These are phyloP conservation scores for Scaptomyza hsui DNA, from an alignment of 1,140 invertebrate genomes.

Conservation along the genomic window DNA sequence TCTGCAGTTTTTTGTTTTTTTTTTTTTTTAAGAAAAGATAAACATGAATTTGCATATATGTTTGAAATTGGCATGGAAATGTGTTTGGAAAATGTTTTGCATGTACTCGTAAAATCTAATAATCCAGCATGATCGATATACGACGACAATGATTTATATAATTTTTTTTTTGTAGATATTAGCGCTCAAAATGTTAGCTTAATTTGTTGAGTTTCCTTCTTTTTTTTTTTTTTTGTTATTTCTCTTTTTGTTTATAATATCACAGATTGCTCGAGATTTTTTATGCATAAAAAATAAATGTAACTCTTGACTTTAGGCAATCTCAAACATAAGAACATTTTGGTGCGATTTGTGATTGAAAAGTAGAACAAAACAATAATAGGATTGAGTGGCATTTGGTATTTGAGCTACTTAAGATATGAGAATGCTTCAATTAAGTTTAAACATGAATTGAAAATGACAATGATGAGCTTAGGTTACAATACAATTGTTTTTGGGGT, in stretches of 20 bases:
- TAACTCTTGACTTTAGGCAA: slow-evolving; percentile 64
- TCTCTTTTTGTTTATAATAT: slow-evolving; percentile 72
- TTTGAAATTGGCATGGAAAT: slow-evolving; percentile 21
- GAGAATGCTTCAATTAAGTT: slow-evolving; percentile 27
- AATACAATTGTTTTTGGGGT: slow-evolving; percentile 33
- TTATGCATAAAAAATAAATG: slow-evolving; percentile 63
- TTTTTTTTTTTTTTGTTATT: slow-evolving; percentile 39
- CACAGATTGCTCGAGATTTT: slow-evolving; percentile 84
- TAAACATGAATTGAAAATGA: slow-evolving; percentile 59
- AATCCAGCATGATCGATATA: slow-evolving; percentile 23
- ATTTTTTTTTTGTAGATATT: slow-evolving; percentile 31
- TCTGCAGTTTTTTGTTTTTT: slow-evolving; percentile 41
- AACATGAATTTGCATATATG: slow-evolving; percentile 39
- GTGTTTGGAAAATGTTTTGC: slow-evolving; percentile 24
- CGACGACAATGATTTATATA: slow-evolving; percentile 28
- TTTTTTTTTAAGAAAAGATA: slow-evolving; percentile 41
- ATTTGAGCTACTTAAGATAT: slow-evolving; percentile 59
- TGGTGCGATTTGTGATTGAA: slow-evolving; percentile 13
- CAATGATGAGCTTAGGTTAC: slow-evolving; percentile 28
- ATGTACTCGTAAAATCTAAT: slow-evolving; percentile 13
- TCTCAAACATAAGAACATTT: slow-evolving; percentile 61
- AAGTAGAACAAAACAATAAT: slow-evolving; percentile 26
- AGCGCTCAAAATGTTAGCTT: slow-evolving; percentile 42
- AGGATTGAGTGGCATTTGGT: slow-evolving; percentile 34
- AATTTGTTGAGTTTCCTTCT: slow-evolving; percentile 49